Conservation (phyloP, 2,113 vertebrate species). For the Pelusios castaneus region DNA sequence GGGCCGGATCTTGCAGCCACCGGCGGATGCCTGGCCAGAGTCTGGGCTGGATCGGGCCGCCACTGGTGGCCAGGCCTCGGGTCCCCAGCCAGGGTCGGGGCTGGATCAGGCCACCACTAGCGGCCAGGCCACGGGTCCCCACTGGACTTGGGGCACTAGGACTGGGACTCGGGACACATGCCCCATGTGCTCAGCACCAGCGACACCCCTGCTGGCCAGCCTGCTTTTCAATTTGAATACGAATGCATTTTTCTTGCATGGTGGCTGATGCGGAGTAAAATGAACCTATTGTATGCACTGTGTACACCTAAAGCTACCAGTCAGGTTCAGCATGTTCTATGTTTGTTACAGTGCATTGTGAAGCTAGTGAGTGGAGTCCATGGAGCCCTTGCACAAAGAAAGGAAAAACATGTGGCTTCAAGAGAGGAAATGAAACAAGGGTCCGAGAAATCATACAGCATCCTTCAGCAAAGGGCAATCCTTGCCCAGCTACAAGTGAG, state of each 20-base stretch:
- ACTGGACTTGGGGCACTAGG: too few species aligned
- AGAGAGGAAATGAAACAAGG: slow-evolving; percentile 91
- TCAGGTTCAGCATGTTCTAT: slow-evolving; percentile 48
- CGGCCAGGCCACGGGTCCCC: too few species aligned
- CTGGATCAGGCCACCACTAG: too few species aligned
- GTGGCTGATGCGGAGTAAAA: slow-evolving; percentile 3
- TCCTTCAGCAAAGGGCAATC: slow-evolving; percentile 85
- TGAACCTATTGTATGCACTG: neutral
- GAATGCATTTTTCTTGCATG: neutral
- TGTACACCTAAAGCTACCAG: neutral
- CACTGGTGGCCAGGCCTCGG: too few species aligned
- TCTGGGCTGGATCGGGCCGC: too few species aligned
- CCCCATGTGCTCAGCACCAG: too few species aligned
- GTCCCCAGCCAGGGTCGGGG: too few species aligned
- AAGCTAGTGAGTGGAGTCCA: slow-evolving; percentile 90
- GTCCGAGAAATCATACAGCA: slow-evolving; percentile 87
- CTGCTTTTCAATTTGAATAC: neutral
- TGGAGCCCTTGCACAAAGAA: slow-evolving; percentile 92
- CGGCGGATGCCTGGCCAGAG: too few species aligned
- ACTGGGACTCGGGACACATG: too few species aligned
- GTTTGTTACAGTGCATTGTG: slow-evolving; percentile 90
- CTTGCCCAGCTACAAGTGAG: slow-evolving; percentile 88
- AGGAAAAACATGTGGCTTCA: slow-evolving; percentile 93
- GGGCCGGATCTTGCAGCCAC: too few species aligned
- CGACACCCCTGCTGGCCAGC: too few species aligned